Percentiles rank a stretch among this genome's conserved stretches.
These are phyloP conservation scores for Congeria kusceri DNA, from an alignment of 2,888 invertebrate genomes.

Conservation along the genomic window DNA sequence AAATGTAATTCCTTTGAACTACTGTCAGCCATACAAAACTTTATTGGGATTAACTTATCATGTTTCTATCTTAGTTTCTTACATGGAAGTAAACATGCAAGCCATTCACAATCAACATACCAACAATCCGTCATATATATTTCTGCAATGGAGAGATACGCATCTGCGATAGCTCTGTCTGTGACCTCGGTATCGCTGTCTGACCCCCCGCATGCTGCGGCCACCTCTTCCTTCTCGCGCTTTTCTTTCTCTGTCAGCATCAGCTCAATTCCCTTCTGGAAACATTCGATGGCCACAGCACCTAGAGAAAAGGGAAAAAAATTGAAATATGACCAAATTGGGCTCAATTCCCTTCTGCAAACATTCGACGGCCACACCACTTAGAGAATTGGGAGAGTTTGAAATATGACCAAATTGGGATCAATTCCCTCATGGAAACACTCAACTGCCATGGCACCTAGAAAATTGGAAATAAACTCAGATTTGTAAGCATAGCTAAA, in stretches of 20 bases:
- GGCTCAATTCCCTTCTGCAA: slow-evolving; percentile 85
- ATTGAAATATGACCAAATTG: slow-evolving; percentile 74
- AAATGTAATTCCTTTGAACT: too few relatives aligned
- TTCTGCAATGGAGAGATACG: slow-evolving; percentile 85
- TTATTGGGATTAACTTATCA: too few relatives aligned
- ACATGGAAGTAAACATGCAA: too few relatives aligned
- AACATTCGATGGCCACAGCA: slow-evolving; percentile 84
- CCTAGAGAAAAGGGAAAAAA: slow-evolving; percentile 67
- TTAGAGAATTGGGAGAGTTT: slow-evolving; percentile 55
- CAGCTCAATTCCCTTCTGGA: slow-evolving; percentile 85
- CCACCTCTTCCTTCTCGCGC: slow-evolving; percentile 71
- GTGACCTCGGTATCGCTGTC: slow-evolving; percentile 37
- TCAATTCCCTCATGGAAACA: slow-evolving; percentile 85
- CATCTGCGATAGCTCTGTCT: slow-evolving; percentile 83
- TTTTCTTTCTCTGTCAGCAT: slow-evolving; percentile 80
- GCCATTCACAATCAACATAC: slow-evolving; percentile 65
- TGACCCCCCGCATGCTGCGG: slow-evolving; percentile 74
- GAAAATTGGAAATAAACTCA: not conserved
- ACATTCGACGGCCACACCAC: slow-evolving; percentile 84
- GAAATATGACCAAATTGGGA: slow-evolving; percentile 83
- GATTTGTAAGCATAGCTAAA: too few relatives aligned
- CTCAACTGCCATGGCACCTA: slow-evolving; percentile 83
- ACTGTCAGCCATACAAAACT: too few relatives aligned
- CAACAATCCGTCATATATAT: slow-evolving; percentile 86
- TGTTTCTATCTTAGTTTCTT: too few relatives aligned